Conservation (phyloP, 2,888 invertebrate genomes). For the Ormyrus rosae region DNA sequence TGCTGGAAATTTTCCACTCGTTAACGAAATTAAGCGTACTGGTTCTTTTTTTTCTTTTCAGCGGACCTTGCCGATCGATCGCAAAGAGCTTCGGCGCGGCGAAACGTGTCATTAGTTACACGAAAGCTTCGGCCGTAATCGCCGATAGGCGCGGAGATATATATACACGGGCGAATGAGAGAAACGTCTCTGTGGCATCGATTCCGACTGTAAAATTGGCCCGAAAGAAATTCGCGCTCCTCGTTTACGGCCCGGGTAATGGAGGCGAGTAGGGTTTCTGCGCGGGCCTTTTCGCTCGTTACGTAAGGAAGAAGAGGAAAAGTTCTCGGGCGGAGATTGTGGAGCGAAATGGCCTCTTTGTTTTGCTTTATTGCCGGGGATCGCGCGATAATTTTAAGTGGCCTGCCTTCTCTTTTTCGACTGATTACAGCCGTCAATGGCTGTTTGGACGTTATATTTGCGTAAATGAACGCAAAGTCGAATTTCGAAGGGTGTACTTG, state of each 20-base stretch:
- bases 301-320: background rate
- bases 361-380: constrained; percentile 18
- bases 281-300: too few species aligned
- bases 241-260: constrained; percentile 21
- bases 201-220: constrained; percentile 39
- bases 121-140: constrained; percentile 61
- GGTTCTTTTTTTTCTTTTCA: constrained; percentile 53
- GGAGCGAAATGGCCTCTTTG: constrained; percentile 27
- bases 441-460: background rate
- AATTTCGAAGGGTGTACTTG: too few species aligned
- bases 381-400: background rate
- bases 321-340: background rate
- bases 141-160: constrained; percentile 58
- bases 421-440: background rate
- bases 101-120: constrained; percentile 63
- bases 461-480: background rate
- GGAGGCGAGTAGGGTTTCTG: constrained; percentile 8
- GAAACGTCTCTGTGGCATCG: constrained; percentile 35
- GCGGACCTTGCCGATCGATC: constrained; percentile 55
- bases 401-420: background rate
- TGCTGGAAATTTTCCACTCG: constrained; percentile 49
- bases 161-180: constrained; percentile 51
- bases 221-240: constrained; percentile 6
- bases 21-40: constrained; percentile 53
- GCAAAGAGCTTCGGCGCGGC: constrained; percentile 8